A percentile compares a stretch with the other conserved stretches of the same genome.
phyloP scores from a whole-genome alignment of 2,113 vertebrate genomes.

The Tetraodon nigroviridis region DNA sequence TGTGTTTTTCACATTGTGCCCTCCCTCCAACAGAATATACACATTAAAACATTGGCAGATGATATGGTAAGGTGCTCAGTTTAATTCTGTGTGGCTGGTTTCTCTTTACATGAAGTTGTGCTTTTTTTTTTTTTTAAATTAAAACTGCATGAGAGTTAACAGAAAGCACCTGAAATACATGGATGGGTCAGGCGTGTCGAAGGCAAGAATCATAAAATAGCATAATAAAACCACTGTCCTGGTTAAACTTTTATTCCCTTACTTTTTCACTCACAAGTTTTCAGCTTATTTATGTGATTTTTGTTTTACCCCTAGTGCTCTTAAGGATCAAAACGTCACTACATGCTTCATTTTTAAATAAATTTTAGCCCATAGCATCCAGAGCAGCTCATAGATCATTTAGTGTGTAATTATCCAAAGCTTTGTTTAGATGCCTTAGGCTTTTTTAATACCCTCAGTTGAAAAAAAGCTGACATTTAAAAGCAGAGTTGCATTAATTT shows the following conservation, averaged over 20 bases:
- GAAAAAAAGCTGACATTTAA: conserved; percentile 15
- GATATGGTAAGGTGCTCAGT: conserved; percentile 93
- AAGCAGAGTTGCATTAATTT: conserved; percentile 1
- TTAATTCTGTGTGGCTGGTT: conserved; percentile 59
- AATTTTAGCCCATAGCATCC: conserved; percentile 31
- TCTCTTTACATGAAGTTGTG: conserved; percentile 31
- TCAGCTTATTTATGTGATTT: conserved; percentile 3
- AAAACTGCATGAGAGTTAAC: conserved; percentile 41
- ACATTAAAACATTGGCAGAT: conserved; percentile 99
- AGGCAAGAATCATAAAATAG: neutral
- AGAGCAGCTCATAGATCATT: conserved; percentile 39
- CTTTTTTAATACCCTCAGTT: conserved; percentile 40
- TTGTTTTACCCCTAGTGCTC: conserved; percentile 9
- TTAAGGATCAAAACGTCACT: conserved; percentile 3
- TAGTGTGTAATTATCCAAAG: conserved; percentile 37
- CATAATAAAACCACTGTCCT: neutral
- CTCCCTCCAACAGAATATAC: conserved; percentile 96
- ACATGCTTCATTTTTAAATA: conserved; percentile 35
- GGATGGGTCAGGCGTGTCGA: conserved; percentile 60
- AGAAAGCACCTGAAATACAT: conserved; percentile 33
- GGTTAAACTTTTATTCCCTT: too few relatives aligned
- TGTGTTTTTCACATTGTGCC: conserved; percentile 74
- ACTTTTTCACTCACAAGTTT: neutral
- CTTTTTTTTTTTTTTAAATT: conserved; percentile 9
- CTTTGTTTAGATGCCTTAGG: conserved; percentile 29